Conservation (phyloP, 2,888 invertebrate genomes). For the Zaprionus obscuricornis region DNA sequence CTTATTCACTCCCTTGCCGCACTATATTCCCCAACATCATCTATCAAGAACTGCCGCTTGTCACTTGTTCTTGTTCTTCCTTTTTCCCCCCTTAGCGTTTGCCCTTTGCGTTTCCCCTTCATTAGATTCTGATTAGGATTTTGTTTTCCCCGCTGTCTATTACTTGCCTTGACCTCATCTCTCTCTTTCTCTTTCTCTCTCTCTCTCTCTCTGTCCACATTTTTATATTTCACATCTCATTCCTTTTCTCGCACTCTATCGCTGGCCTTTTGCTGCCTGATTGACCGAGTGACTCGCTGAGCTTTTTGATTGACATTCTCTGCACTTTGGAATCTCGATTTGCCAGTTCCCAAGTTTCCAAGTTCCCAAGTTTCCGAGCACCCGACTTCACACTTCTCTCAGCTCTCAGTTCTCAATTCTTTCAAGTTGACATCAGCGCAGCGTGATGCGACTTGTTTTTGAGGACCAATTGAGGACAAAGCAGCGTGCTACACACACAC, state of each 20-base stretch:
- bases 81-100: background rate
- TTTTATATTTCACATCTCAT: no score
- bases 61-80: background rate
- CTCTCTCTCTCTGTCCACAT: background rate
- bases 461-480: constrained; percentile 16
- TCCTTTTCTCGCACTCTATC: no score
- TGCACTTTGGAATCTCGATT: constrained; percentile 33
- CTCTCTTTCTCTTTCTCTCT: constrained; percentile 3
- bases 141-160: constrained; percentile 2
- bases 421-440: constrained; percentile 6
- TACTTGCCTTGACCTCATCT: constrained; percentile 10
- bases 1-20: background rate
- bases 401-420: constrained; percentile 8
- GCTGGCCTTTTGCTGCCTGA: background rate
- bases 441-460: constrained; percentile 3
- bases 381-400: no score
- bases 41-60: background rate
- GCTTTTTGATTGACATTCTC: constrained; percentile 49
- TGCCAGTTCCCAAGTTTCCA: no score
- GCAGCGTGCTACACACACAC: no score
- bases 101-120: background rate
- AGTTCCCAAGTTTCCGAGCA: no score
- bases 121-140: constrained; percentile 60
- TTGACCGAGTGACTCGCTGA: constrained; percentile 41
- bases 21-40: constrained; percentile 9